A percentile compares a stretch with the other conserved stretches of the same genome.
Evolutionary conservation across 2,888 invertebrate genomes (phyloP).

Genomic region (Galeopsomyia nigrocyanea): DNA sequence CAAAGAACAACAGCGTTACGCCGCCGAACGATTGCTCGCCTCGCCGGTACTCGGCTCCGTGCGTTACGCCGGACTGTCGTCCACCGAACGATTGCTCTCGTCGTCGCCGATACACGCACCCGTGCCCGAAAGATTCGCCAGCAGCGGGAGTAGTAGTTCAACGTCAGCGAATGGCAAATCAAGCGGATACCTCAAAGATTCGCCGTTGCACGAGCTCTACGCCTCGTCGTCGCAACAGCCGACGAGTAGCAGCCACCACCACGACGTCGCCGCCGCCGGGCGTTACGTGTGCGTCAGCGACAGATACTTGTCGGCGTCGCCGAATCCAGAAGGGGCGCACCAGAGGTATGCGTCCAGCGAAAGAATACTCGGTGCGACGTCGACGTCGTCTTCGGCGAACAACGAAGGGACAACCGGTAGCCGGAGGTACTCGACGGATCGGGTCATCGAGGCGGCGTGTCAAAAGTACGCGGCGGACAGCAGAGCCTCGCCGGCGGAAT

Average conservation of each 20-base stretch:
- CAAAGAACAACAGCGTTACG: constrained; percentile 59
- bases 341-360: constrained; percentile 64
- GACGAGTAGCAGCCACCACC: constrained; percentile 44
- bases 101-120: constrained; percentile 65
- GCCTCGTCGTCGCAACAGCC: constrained; percentile 46
- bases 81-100: constrained; percentile 61
- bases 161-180: too few species aligned
- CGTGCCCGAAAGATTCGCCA: constrained; percentile 63
- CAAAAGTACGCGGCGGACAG: constrained; percentile 57
- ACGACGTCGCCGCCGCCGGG: constrained; percentile 49
- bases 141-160: constrained; percentile 45
- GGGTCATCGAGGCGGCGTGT: constrained; percentile 57
- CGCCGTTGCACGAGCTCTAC: constrained; percentile 54
- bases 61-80: constrained; percentile 56
- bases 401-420: constrained; percentile 39
- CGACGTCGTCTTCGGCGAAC: constrained; percentile 7
- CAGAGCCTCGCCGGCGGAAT: constrained; percentile 60
- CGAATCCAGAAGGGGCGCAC: constrained; percentile 60
- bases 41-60: constrained; percentile 61
- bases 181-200: constrained; percentile 50
- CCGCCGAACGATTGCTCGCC: constrained; percentile 72
- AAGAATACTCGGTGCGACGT: constrained; percentile 49
- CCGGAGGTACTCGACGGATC: constrained; percentile 55
- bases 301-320: constrained; percentile 60
- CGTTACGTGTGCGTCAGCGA: constrained; percentile 58